Conservation (phyloP, 2,888 invertebrate genomes). For the Amiota communis region DNA sequence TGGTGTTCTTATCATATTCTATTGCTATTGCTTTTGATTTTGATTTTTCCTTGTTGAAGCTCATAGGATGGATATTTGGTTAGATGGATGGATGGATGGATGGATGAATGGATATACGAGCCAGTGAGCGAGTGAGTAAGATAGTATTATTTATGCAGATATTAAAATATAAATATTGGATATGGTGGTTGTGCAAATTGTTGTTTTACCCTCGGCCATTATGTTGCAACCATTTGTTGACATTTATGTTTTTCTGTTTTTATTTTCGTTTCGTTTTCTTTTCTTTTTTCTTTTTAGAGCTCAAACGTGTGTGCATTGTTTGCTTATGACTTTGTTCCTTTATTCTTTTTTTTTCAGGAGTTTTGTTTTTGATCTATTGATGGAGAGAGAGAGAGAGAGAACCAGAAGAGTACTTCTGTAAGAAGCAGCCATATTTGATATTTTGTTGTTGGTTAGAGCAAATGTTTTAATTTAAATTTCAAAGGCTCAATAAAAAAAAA, state of each 20-base stretch:
- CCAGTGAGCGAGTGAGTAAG: not conserved
- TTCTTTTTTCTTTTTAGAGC: not conserved
- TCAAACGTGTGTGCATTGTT: no score
- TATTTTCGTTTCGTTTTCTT: not conserved
- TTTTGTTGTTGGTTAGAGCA: not conserved
- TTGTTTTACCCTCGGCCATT: conserved; percentile 11
- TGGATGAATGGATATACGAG: not conserved
- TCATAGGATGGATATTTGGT: not conserved
- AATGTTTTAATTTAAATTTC: conserved; percentile 31
- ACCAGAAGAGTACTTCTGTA: no score
- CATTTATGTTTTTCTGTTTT: not conserved
- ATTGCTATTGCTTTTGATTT: not conserved
- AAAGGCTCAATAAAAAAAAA: conserved; percentile 11
- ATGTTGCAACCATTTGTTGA: conserved; percentile 2
- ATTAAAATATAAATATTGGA: no score
- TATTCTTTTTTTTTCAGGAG: not conserved
- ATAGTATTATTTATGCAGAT: no score
- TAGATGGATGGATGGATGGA: not conserved
- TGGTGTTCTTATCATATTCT: no score
- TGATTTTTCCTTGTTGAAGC: not conserved
- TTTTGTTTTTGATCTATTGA: conserved; percentile 1
- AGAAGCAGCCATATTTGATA: not conserved
- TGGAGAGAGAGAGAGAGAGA: not conserved
- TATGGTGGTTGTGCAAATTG: not conserved
- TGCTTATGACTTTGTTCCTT: not conserved